Evolutionary conservation across 2,113 vertebrate species (phyloP), one percentile per base, ranked within the genome.

Genomic region (Hoplias malabaricus): DNA sequence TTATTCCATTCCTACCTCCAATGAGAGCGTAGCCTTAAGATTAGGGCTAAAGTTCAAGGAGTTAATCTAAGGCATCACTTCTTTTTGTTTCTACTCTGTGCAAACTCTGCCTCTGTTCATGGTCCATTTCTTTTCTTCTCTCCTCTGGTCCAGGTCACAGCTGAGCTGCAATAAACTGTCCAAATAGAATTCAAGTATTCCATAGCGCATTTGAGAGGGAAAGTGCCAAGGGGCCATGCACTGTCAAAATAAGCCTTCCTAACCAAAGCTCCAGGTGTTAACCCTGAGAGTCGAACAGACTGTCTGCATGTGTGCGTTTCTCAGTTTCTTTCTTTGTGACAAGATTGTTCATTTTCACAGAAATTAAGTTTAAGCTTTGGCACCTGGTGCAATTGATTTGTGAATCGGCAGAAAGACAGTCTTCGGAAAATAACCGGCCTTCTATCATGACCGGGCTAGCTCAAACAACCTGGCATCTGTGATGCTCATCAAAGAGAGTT

Each of bases 221-320:
- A 36, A 6, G 14, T 66, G 16, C 62, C 43, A 53, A 56, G 16
- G 34, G 38, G 23, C 5, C 19, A 72, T 29, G 46, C 67, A 36
- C 46, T 73, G 14, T 71, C 54, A 72, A 50, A 67, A 27, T 38
- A 69, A 4, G 14, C 59, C 56, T 56, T 82, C 82, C 76, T 81
- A 66, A 3, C 54, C 69, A 88, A n/a, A 90, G 87, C 82, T 88
- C 88, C 90, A 92, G 86, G 87, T 90, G 88, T 89, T 50, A 53
- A 62, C 50, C 48, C 16, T 7, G 23, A 34, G 9, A 62, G 13
- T 19, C 85, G 54, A 79, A 87, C 83, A 85, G 80, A 78, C 80
- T 81, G 81, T 82, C 84, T 57, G 71, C 84, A 67, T 83, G 40
- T 77, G 21, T 84, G 69, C 80, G 73, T 76, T 77, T 70, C 74